Percentiles rank a stretch among this genome's conserved stretches.
These are phyloP conservation scores for Mimachlamys varia DNA, from an alignment of 2,888 invertebrate species.

Conservation along the genomic window DNA sequence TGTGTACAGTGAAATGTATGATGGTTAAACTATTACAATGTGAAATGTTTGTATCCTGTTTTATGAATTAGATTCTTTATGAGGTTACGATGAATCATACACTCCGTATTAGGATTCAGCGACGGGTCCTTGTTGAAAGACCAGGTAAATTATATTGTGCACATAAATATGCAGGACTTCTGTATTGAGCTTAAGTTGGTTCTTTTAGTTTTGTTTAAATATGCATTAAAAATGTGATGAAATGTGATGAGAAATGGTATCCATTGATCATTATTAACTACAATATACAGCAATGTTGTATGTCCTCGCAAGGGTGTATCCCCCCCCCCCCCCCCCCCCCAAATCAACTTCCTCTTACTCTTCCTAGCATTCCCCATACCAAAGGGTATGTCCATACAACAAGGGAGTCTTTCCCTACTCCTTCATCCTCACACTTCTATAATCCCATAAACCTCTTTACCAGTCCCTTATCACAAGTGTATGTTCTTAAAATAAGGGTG, in stretches of 20 bases:
- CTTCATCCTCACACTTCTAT: no score
- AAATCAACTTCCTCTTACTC: no score
- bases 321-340: no score
- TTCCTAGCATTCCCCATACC: no score
- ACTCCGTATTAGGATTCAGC: not conserved
- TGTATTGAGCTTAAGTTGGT: not conserved
- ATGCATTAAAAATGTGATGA: not conserved
- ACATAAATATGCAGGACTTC: not conserved
- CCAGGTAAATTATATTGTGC: not conserved
- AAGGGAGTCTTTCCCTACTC: no score
- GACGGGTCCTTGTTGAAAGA: not conserved
- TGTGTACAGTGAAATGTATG: no score
- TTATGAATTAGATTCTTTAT: not conserved
- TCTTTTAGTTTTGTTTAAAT: not conserved
- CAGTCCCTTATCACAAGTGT: no score
- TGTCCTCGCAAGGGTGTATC: not conserved
- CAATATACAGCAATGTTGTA: not conserved
- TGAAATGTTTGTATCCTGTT: constrained; percentile 10
- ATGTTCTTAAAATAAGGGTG: no score
- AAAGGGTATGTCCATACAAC: no score
- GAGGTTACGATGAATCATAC: not conserved
- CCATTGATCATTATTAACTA: not conserved
- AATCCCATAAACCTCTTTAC: no score
- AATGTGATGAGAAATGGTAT: not conserved
- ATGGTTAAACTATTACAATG: not conserved